These are phyloP conservation scores for Mola mola DNA, from an alignment of 2,113 vertebrate species.

Conservation along the genomic window DNA sequence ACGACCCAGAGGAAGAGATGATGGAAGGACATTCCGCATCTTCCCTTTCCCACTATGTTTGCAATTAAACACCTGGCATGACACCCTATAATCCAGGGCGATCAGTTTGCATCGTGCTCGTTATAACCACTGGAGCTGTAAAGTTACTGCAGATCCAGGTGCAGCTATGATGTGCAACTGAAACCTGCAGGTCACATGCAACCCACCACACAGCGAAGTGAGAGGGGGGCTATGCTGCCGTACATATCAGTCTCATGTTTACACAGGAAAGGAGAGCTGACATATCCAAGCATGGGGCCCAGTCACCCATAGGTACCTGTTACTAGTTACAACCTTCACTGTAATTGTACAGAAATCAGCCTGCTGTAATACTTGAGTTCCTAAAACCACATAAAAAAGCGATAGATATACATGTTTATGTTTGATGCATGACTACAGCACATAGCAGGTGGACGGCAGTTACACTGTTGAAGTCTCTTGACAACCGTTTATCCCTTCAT, in stretches of 20 bases:
- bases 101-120: constrained; percentile 27
- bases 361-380: too few species aligned
- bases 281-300: constrained; percentile 44
- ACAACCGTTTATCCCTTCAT: constrained; percentile 47
- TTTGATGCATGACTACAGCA: constrained; percentile 45
- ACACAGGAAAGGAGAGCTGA: constrained; percentile 63
- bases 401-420: too few species aligned
- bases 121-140: constrained; percentile 55
- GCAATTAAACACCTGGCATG: constrained; percentile 35
- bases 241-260: constrained; percentile 72
- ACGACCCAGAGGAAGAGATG: constrained; percentile 65
- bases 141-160: constrained; percentile 54
- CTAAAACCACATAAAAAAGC: too few species aligned
- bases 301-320: too few species aligned
- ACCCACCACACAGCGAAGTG: constrained; percentile 48
- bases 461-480: constrained; percentile 43
- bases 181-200: constrained; percentile 60
- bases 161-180: constrained; percentile 43
- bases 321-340: too few species aligned
- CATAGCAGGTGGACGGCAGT: constrained; percentile 53
- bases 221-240: constrained; percentile 36
- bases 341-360: too few species aligned
- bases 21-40: constrained; percentile 67
- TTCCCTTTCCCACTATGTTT: constrained; percentile 43
- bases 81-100: constrained; percentile 22